Evolutionary conservation across 2,888 invertebrate species (phyloP), one percentile per base, ranked within the genome.

Genomic region (Drosophila neutralis): DNA sequence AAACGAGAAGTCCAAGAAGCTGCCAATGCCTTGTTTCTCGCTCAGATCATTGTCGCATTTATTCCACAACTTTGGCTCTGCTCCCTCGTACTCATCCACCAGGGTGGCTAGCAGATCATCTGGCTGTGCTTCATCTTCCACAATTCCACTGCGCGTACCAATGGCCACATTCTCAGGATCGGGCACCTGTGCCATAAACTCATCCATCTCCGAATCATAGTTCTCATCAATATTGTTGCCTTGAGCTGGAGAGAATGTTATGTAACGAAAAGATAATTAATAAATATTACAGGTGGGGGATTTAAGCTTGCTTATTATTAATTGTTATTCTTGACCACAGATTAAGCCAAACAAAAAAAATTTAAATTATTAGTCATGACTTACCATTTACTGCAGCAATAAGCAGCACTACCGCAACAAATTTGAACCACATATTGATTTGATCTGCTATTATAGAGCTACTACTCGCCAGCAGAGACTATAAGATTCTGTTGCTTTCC

Each of bases 31-130:
- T 4, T 73, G 66, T 0, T 82, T 68, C 24, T 87, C 78, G 3
- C 83, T 73, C 21, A 91, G 63, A 62, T 91, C 87, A 21, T 91
- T 90, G 60, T 91, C 91, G 45, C 91, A 91, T 11, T 78, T 82
- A 24, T 91, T 78, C 91, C 91, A 91, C 38, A 58, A 83, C 29
- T 70, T 73, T 35, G 79, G 87, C 52, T 77, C 63, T 42, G 91
- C 83, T 1, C 68, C 81, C 31, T 85, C 82, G 35, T 82, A 73
- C 62, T 91, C 91, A 60, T 91, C 91, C 13, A 70, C 49, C 45
- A 88, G 40, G 0, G 74, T 45, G 10, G 42, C 52, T 45, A 67
- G 2, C 3, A 83, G 18, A 7, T 87, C 71, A 5, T 78, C 80
- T 2, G 69, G 33, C 21, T 73, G 71, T 1, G 72, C 72, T n/a